Percentiles rank a stretch among this genome's conserved stretches.
Conservation (phyloP, 1,140 invertebrate species). For the Orchestia grillus region DNA sequence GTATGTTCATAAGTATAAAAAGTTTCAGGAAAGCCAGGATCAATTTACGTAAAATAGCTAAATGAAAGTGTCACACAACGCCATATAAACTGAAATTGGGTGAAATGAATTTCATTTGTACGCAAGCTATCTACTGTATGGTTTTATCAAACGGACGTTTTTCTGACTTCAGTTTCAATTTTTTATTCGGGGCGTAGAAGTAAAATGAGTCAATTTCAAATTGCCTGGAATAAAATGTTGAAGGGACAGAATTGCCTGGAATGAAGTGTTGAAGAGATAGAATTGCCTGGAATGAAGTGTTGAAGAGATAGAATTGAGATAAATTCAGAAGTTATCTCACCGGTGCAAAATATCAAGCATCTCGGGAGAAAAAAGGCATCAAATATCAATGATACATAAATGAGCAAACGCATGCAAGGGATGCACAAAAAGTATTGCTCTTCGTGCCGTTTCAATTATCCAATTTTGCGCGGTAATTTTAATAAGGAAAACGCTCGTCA, state of each 20-base stretch:
- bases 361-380: no score
- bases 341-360: no score
- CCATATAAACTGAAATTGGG: neutral
- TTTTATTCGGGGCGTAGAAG: neutral
- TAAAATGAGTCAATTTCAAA: neutral
- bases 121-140: neutral
- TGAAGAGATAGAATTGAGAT: neutral
- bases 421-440: no score
- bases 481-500: no score
- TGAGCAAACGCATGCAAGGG: no score
- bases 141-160: neutral
- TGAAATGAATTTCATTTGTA: neutral
- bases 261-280: neutral
- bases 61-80: neutral
- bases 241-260: neutral
- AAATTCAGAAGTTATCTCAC: neutral
- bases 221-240: neutral
- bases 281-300: neutral
- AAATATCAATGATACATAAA: no score
- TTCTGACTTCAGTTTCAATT: neutral
- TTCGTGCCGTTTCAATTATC: no score
- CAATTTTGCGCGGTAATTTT: no score
- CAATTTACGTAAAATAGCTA: no score
- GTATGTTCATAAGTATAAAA: neutral
- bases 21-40: neutral